Conservation (phyloP, 1,140 invertebrate species). For the Megalopta genalis region DNA sequence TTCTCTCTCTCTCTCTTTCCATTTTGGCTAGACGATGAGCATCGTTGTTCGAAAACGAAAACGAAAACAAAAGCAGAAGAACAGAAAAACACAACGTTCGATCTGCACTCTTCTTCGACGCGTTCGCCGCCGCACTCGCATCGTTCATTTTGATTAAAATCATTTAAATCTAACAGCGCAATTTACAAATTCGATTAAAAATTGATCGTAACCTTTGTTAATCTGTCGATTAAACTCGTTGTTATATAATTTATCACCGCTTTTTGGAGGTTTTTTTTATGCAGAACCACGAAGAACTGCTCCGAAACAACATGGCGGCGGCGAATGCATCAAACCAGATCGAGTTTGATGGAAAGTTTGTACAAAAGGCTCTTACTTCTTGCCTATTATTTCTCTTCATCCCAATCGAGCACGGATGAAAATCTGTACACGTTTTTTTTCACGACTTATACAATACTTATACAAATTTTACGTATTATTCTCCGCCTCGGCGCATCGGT, state of each 20-base stretch:
- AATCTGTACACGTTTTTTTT: slow-evolving; percentile 39
- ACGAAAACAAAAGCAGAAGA: slow-evolving; percentile 13
- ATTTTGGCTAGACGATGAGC: slow-evolving; percentile 23
- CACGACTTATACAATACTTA: slow-evolving; percentile 47
- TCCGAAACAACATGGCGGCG: no score
- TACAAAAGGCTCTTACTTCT: slow-evolving; percentile 26
- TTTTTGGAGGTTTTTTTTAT: no score
- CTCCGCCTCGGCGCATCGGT: not conserved
- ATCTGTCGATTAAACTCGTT: no score
- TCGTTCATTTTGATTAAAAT: no score
- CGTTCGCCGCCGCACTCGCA: not conserved
- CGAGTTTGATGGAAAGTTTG: slow-evolving; percentile 25
- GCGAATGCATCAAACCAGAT: not conserved
- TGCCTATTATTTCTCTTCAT: not conserved
- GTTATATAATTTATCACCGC: no score
- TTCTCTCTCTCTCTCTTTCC: not conserved
- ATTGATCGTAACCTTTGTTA: no score
- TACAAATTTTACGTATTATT: slow-evolving; percentile 38
- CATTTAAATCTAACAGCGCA: no score
- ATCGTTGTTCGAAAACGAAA: slow-evolving; percentile 25
- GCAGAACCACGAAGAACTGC: no score
- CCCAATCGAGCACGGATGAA: slow-evolving; percentile 27
- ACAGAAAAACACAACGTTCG: not conserved
- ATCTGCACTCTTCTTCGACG: slow-evolving; percentile 1
- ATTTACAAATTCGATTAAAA: no score